phyloP scores from a whole-genome alignment of 2,888 invertebrate species.

The Hymenopus coronatus region DNA sequence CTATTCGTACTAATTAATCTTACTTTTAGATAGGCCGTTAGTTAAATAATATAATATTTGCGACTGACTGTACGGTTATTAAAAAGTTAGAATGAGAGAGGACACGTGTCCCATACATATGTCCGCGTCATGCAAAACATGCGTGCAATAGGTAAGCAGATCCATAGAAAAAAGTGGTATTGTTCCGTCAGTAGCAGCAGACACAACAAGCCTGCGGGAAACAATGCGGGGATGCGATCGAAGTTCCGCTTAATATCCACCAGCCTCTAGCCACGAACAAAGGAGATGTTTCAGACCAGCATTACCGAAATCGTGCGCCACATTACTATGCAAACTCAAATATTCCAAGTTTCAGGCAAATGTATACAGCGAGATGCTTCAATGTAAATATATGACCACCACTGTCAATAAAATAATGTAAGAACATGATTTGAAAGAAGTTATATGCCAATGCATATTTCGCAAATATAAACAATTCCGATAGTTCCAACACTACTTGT shows the following conservation, averaged over 20 bases:
- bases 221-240: background rate
- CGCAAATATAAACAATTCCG: too few species aligned
- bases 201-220: background rate
- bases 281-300: background rate
- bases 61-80: too few species aligned
- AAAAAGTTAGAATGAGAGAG: background rate
- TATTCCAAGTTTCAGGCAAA: too few species aligned
- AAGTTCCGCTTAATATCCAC: background rate
- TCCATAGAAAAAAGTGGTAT: background rate
- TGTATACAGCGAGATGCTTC: too few species aligned
- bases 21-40: too few species aligned
- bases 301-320: background rate
- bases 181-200: background rate
- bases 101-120: background rate
- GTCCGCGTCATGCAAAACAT: background rate
- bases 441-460: too few species aligned
- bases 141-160: background rate
- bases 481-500: too few species aligned
- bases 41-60: too few species aligned
- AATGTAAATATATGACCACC: too few species aligned
- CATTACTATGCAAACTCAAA: background rate
- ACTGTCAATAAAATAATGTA: too few species aligned
- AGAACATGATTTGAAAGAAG: too few species aligned
- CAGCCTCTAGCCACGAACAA: background rate
- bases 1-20: too few species aligned